A percentile compares a stretch with the other conserved stretches of the same genome.
phyloP scores from a whole-genome alignment of 2,797 vertebrate genomes.

The Setipinna tenuifilis region DNA sequence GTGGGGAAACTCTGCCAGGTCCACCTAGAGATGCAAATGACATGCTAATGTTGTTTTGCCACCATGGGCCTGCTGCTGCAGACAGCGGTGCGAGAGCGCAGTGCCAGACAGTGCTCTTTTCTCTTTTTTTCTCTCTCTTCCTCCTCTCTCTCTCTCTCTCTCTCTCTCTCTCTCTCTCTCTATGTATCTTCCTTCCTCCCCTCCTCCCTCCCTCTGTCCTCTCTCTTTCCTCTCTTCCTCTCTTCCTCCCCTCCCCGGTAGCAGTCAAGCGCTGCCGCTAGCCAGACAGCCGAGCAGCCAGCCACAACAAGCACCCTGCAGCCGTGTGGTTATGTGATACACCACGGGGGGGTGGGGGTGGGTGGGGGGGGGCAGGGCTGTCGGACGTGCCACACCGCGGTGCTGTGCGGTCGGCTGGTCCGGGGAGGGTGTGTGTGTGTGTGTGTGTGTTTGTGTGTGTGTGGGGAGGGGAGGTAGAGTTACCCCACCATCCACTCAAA shows the following conservation, averaged over 20 bases:
- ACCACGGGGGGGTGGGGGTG: neutral
- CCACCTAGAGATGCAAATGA: conserved; percentile 51
- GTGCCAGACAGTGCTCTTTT: conserved; percentile 1
- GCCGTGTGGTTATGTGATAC: conserved; percentile 6
- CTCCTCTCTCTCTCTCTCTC: neutral
- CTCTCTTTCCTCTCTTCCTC: neutral
- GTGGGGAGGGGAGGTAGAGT: neutral
- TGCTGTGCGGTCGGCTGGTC: too few relatives aligned
- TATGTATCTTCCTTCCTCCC: neutral
- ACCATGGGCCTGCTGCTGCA: conserved; percentile 1
- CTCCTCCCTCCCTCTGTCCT: neutral
- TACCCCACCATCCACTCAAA: neutral
- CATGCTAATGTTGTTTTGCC: conserved; percentile 51
- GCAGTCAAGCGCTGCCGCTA: conserved; percentile 14
- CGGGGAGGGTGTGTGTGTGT: neutral
- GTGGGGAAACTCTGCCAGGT: conserved; percentile 44
- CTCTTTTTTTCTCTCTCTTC: neutral
- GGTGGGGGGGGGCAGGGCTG: too few relatives aligned
- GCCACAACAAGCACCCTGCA: conserved; percentile 24
- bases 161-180: neutral
- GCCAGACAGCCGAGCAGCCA: conserved; percentile 15
- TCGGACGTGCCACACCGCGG: too few relatives aligned
- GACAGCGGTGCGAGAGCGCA: neutral
- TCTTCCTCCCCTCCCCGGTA: neutral
- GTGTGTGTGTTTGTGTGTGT: neutral